Evolutionary conservation across 2,113 vertebrate genomes (phyloP).

Genomic region (Pygoscelis adeliae): DNA sequence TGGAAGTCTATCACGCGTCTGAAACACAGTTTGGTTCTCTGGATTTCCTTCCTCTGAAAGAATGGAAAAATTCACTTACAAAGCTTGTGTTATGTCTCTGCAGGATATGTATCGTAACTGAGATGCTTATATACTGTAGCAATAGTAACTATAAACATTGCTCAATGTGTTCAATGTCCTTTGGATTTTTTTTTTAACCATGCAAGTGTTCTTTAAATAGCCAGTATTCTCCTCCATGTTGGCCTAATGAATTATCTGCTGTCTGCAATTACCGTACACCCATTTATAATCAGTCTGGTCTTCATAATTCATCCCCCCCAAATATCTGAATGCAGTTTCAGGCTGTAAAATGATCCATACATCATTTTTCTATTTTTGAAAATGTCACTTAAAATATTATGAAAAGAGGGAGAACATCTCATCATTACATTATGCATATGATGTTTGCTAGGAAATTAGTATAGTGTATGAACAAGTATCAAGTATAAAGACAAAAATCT

Average conservation of each 20-base stretch:
- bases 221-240: not conserved
- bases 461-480: not conserved
- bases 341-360: not conserved
- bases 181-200: not conserved
- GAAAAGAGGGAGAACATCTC: not conserved
- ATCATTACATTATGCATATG: not conserved
- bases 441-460: not conserved
- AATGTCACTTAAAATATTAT: not conserved
- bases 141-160: not conserved
- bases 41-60: not conserved
- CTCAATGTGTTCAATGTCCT: not conserved
- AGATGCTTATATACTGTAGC: not conserved
- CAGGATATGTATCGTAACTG: not conserved
- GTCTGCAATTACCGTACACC: not conserved
- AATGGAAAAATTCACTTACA: not conserved
- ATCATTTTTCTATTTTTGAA: not conserved
- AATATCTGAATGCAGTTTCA: not conserved
- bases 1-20: not conserved
- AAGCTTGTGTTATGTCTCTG: not conserved
- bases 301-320: not conserved
- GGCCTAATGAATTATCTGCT: not conserved
- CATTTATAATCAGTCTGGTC: not conserved
- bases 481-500: not conserved
- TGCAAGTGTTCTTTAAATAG: not conserved
- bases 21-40: not conserved